Evolutionary conservation across 2,113 vertebrate genomes (phyloP), one percentile per base, ranked within the genome.

Genomic region (Strix aluco): DNA sequence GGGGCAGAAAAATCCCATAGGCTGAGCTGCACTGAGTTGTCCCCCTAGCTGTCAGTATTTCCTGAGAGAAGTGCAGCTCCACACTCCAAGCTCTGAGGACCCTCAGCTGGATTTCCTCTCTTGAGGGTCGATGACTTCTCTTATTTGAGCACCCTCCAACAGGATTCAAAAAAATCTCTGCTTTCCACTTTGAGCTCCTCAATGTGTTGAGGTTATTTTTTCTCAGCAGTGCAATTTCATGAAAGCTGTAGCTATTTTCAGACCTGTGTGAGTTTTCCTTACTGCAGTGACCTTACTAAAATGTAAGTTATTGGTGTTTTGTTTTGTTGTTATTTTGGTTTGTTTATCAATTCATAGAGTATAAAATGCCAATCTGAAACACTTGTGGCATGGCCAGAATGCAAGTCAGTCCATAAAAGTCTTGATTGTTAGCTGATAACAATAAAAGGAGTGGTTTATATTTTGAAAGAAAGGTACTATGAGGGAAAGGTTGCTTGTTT

Each of bases 31-130:
- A 17, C 42, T 11, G 75, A 71, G 34, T 78, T 92, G 63, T 62
- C 93, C 72, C 90, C 92, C 67, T 90, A 69, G 67, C 79, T 93
- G 74, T 86, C 88, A 94, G 71, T 80, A 36, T 85, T 92, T 93
- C 74, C 57, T 69, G 65, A 94, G 73, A 14, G 6, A 63, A 86
- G 29, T 34, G 65, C 51, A 83, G 44, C 32, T 86, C 79, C 34
- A n/a, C 47, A 12, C 59, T 29, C 65, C 75, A 81, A 79, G 55
- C 71, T 81, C 59, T 42, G 23, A 86, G 90, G 59, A 87, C 23
- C 51, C 79, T 77, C 82, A 77, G 81, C 88, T 94, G 82, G 58
- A 72, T 85, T 91, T 94, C 49, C 58, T 86, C 71, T 90, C 62
- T 77, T 13, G 2, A 73, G 67, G 51, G 44, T 70, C 61, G 13